phyloP scores from a whole-genome alignment of 1,140 invertebrate species.

The Papilio aristodemus region DNA sequence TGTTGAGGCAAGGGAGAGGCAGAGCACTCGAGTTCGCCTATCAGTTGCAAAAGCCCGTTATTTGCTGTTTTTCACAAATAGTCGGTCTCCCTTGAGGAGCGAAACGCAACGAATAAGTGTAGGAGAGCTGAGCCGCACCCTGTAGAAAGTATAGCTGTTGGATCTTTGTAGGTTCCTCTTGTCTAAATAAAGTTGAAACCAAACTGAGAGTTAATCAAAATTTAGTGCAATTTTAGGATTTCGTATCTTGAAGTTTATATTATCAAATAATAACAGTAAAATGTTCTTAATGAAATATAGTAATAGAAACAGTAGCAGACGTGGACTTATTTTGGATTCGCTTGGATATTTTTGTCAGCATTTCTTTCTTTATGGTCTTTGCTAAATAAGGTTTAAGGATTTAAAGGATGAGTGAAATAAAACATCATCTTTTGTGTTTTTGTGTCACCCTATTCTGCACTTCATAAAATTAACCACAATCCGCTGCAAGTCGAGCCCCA shows the following conservation, averaged over 20 bases:
- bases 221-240: neutral
- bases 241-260: too few relatives aligned
- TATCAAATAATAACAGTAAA: too few relatives aligned
- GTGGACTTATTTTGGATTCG: too few relatives aligned
- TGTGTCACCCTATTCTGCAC: neutral
- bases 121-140: constrained; percentile 37
- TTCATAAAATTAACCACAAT: constrained; percentile 7
- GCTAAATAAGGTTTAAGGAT: too few relatives aligned
- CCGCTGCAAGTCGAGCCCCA: neutral
- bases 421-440: neutral
- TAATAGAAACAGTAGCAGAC: too few relatives aligned
- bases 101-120: constrained; percentile 37
- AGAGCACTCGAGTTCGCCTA: constrained; percentile 56
- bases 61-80: constrained; percentile 69
- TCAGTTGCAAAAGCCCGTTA: constrained; percentile 62
- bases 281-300: too few relatives aligned
- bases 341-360: too few relatives aligned
- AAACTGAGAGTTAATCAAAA: neutral
- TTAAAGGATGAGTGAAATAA: too few relatives aligned
- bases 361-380: too few relatives aligned
- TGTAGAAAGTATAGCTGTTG: constrained; percentile 46
- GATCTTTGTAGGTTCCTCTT: constrained; percentile 49
- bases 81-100: constrained; percentile 45
- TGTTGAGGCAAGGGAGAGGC: constrained; percentile 47
- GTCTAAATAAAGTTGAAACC: constrained; percentile 54